Percentiles rank a stretch among this genome's conserved stretches.
Evolutionary conservation across 2,113 vertebrate species (phyloP).

Genomic region (Monopterus albus): DNA sequence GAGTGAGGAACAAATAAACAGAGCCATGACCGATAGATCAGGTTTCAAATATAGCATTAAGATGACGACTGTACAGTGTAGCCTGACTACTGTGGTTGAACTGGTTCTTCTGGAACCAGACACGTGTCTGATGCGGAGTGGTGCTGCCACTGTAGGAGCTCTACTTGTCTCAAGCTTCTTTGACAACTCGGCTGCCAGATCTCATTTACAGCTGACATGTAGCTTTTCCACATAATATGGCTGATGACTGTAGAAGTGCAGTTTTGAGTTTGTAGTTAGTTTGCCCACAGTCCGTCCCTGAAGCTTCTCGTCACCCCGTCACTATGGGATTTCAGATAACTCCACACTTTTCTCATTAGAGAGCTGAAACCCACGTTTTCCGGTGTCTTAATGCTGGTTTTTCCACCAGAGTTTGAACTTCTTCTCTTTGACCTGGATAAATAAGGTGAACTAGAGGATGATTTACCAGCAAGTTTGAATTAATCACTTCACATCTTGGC

Average conservation of each 20-base stretch:
- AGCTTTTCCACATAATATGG: neutral
- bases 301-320: neutral
- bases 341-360: too few species aligned
- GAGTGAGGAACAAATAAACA: conserved; percentile 11
- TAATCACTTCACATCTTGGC: neutral
- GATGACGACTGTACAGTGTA: conserved; percentile 30
- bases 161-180: neutral
- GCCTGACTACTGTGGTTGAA: conserved; percentile 22
- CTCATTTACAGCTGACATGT: neutral
- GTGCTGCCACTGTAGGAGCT: too few species aligned
- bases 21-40: conserved; percentile 14
- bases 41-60: conserved; percentile 4
- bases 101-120: neutral
- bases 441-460: neutral
- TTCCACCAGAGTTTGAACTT: neutral
- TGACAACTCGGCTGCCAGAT: neutral
- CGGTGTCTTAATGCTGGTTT: neutral
- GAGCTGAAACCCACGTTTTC: neutral
- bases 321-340: too few species aligned
- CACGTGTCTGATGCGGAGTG: neutral
- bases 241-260: neutral
- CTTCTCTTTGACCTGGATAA: neutral
- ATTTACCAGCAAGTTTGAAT: neutral
- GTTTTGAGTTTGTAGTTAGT: neutral
- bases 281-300: neutral